A percentile compares a stretch with the other conserved stretches of the same genome.
Conservation (phyloP, 2,888 invertebrate genomes). For the Prenolepis imparis region DNA sequence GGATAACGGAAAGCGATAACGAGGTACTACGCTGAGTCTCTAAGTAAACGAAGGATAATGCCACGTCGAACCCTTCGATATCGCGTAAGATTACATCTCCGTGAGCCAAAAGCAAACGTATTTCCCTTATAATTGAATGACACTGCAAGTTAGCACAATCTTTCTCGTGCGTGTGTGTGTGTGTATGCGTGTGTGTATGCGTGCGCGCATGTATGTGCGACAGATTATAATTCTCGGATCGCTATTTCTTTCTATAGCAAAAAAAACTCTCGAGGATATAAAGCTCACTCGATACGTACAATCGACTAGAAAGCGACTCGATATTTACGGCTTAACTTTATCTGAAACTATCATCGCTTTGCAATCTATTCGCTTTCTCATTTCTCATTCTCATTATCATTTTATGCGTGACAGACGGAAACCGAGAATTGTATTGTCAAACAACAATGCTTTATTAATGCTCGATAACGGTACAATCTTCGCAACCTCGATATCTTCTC, state of each 20-base stretch:
- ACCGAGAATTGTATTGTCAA: constrained; percentile 1
- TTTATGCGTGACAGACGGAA: not conserved
- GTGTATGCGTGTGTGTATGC: no score
- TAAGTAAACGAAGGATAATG: constrained; percentile 49
- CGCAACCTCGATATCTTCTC: constrained; percentile 3
- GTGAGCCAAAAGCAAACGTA: not conserved
- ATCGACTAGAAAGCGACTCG: constrained; percentile 32
- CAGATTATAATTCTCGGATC: constrained; percentile 37
- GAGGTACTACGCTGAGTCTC: not conserved
- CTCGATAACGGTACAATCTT: not conserved
- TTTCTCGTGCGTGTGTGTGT: not conserved
- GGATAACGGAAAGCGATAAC: constrained; percentile 43
- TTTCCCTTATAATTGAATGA: constrained; percentile 12
- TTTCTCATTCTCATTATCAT: constrained; percentile 41
- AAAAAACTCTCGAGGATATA: constrained; percentile 10
- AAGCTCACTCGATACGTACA: not conserved
- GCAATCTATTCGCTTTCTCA: constrained; percentile 43
- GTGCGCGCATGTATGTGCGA: not conserved
- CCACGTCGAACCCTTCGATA: constrained; percentile 29
- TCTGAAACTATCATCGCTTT: not conserved
- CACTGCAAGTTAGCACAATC: not conserved
- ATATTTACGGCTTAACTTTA: constrained; percentile 30
- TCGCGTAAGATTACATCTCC: constrained; percentile 23
- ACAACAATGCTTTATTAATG: constrained; percentile 24
- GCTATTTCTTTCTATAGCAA: not conserved